These are phyloP conservation scores for Meghimatium bilineatum DNA, from an alignment of 2,888 invertebrate genomes.

Conservation along the genomic window DNA sequence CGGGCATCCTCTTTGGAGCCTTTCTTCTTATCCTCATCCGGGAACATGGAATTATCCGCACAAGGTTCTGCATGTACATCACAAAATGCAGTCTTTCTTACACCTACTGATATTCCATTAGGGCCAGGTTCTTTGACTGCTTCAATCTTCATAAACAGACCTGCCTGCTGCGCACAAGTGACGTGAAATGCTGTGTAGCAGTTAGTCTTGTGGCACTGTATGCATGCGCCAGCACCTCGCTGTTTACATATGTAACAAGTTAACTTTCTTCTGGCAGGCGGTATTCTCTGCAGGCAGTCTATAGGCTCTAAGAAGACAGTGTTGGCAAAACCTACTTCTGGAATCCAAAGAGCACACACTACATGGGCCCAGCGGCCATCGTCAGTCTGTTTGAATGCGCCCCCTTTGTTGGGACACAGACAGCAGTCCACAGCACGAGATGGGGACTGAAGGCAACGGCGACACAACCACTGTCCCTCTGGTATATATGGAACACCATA, in stretches of 20 bases:
- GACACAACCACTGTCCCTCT: constrained; percentile 97
- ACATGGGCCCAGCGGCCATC: constrained; percentile 98
- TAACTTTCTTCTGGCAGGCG: constrained; percentile 95
- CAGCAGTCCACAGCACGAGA: constrained; percentile 96
- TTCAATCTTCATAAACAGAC: constrained; percentile 89
- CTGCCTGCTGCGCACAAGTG: constrained; percentile 97
- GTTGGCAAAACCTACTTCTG: constrained; percentile 96
- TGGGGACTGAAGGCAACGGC: constrained; percentile 96
- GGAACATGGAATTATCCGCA: constrained; percentile 68
- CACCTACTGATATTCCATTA: constrained; percentile 65
- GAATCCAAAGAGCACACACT: constrained; percentile 98
- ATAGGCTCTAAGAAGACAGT: constrained; percentile 98
- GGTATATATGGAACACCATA: constrained; percentile 98
- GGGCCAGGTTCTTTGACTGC: constrained; percentile 83
- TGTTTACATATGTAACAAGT: constrained; percentile 94
- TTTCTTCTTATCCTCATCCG: constrained; percentile 67
- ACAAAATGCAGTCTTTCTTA: constrained; percentile 97
- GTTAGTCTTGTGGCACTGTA: constrained; percentile 97
- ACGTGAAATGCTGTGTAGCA: constrained; percentile 99
- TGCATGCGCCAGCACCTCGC: constrained; percentile 90
- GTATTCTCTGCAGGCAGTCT: constrained; percentile 96
- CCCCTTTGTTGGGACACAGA: constrained; percentile 97
- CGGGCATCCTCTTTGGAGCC: constrained; percentile 72
- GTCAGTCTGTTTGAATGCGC: constrained; percentile 99
- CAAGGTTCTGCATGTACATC: constrained; percentile 91